phyloP scores from a whole-genome alignment of 2,888 invertebrate genomes.

The Anoplius nigerrimus region DNA sequence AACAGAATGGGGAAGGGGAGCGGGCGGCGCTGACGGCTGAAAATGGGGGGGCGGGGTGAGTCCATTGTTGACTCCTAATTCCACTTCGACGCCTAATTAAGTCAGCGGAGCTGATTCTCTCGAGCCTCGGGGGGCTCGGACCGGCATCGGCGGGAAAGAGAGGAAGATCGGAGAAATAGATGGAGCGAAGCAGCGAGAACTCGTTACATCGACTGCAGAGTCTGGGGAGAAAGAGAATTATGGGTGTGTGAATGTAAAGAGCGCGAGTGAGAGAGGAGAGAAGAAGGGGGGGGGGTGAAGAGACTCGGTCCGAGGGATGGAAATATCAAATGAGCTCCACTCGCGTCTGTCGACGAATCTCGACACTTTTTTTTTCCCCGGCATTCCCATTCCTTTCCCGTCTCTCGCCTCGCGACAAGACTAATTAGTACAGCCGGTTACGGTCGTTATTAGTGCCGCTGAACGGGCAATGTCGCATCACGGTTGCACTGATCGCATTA shows the following conservation, averaged over 20 bases:
- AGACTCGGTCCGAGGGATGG: not conserved
- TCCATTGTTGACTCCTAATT: conserved; percentile 58
- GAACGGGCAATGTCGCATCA: too few species aligned
- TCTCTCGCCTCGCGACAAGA: not conserved
- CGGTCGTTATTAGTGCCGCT: too few species aligned
- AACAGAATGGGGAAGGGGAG: conserved; percentile 12
- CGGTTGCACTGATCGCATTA: too few species aligned
- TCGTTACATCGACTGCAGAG: conserved; percentile 29
- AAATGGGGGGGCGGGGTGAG: conserved; percentile 11
- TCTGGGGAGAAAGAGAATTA: not conserved
- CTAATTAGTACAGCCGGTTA: too few species aligned
- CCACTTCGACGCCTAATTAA: conserved; percentile 57
- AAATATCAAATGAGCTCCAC: conserved; percentile 27
- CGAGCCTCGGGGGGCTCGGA: conserved; percentile 19
- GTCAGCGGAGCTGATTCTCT: conserved; percentile 49
- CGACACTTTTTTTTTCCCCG: conserved; percentile 15
- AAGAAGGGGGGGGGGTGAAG: not conserved
- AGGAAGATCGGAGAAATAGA: conserved; percentile 15
- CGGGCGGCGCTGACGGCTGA: conserved; percentile 4
- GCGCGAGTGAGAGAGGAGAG: not conserved
- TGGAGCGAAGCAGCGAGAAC: conserved; percentile 27
- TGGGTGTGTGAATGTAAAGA: not conserved
- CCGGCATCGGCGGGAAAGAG: not conserved
- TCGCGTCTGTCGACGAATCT: conserved; percentile 23
- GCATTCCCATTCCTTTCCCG: not conserved